Conservation (phyloP, 23 tunicate species). For the Trididemnum clinides region DNA sequence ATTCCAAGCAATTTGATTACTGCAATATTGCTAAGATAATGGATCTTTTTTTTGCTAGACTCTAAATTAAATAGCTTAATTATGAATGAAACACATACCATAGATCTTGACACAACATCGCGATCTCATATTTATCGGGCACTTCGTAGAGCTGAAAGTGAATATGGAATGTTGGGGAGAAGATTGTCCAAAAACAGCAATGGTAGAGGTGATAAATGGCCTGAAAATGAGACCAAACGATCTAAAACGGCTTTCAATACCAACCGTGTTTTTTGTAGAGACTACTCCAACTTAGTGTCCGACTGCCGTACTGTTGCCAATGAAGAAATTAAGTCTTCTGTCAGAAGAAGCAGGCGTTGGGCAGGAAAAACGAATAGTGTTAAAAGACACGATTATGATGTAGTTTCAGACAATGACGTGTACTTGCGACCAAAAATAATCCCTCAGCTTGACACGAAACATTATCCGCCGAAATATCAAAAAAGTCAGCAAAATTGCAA, state of each 20-base stretch:
- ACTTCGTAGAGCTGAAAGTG: constrained; percentile 10
- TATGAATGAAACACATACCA: no score
- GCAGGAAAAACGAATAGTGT: background rate
- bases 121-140: constrained; percentile 7
- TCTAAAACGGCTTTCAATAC: background rate
- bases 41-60: no score
- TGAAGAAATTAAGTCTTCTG: constrained; percentile 38
- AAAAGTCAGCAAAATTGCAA: background rate
- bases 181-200: background rate
- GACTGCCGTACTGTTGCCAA: background rate
- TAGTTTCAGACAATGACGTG: background rate
- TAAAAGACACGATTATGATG: background rate
- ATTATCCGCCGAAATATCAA: background rate
- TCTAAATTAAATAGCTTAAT: no score
- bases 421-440: background rate
- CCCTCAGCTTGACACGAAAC: background rate
- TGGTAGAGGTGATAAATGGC: background rate
- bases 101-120: background rate
- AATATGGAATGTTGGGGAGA: background rate
- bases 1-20: no score
- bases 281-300: background rate
- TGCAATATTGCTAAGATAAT: no score
- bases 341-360: constrained; percentile 51
- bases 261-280: background rate
- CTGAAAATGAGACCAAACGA: background rate